Evolutionary conservation across 2,888 invertebrate species (phyloP).

Genomic region (Torymus tubicola): DNA sequence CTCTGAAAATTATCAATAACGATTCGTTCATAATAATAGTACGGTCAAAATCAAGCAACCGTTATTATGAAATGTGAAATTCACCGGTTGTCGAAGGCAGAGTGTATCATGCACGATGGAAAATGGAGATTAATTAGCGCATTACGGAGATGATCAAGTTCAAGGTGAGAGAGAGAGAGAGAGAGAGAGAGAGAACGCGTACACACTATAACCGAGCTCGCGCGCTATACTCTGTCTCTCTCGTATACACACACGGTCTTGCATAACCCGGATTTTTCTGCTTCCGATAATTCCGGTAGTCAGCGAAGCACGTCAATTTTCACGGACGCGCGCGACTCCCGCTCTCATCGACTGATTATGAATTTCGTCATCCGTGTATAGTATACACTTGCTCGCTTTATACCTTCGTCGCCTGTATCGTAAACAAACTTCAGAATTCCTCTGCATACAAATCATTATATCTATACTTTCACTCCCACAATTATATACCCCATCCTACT

Average conservation of each 20-base stretch:
- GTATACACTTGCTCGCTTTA: not conserved
- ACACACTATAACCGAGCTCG: not conserved
- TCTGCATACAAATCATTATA: no score
- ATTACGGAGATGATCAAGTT: constrained; percentile 23
- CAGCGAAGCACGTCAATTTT: no score
- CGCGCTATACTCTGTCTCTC: not conserved
- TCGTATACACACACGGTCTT: constrained; percentile 1
- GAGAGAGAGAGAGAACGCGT: not conserved
- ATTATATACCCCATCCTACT: no score
- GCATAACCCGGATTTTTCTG: constrained; percentile 34
- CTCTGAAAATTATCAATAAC: no score
- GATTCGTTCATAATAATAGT: no score
- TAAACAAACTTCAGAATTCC: not conserved
- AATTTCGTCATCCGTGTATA: not conserved
- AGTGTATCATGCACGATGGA: not conserved
- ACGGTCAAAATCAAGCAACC: no score
- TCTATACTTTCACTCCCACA: no score
- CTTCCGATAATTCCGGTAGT: not conserved
- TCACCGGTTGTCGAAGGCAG: not conserved
- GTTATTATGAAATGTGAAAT: no score
- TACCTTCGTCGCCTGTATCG: not conserved
- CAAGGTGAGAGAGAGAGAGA: constrained; percentile 15
- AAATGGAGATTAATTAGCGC: constrained; percentile 10
- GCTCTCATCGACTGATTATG: no score
- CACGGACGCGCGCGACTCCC: no score